These are phyloP conservation scores for Xylota segnis DNA, from an alignment of 2,888 invertebrate species.

Conservation along the genomic window DNA sequence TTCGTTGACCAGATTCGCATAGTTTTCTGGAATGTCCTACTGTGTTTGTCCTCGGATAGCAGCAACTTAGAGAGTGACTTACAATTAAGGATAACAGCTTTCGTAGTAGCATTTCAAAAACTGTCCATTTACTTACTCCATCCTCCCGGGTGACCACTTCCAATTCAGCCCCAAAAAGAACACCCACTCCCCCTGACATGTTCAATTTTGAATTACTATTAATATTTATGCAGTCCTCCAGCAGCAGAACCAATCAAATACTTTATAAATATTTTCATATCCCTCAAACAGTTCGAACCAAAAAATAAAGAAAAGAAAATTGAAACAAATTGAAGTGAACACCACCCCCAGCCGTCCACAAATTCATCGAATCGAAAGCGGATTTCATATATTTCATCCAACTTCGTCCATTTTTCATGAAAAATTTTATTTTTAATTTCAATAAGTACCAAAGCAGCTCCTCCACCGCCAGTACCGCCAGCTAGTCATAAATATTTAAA, in stretches of 20 bases:
- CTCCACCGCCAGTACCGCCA: constrained; percentile 9
- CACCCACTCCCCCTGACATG: not conserved
- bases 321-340: constrained; percentile 36
- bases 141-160: not conserved
- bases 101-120: too few species aligned
- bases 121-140: not conserved
- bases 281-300: constrained; percentile 7
- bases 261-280: constrained; percentile 74
- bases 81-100: too few species aligned
- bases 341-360: not conserved
- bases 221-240: constrained; percentile 65
- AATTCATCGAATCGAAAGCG: constrained; percentile 66
- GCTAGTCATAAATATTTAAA: constrained; percentile 74
- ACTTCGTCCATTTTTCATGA: constrained; percentile 68
- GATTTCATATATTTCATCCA: constrained; percentile 58
- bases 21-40: too few species aligned
- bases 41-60: too few species aligned
- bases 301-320: constrained; percentile 51
- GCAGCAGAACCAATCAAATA: constrained; percentile 70
- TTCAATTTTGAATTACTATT: constrained; percentile 67
- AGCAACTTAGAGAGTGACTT: too few species aligned
- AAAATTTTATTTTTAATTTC: constrained; percentile 75
- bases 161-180: not conserved
- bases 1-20: too few species aligned
- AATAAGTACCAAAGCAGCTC: constrained; percentile 61